A percentile compares a stretch with the other conserved stretches of the same genome.
These are phyloP conservation scores for Streblospio benedicti DNA, from an alignment of 1,140 invertebrate genomes.

Conservation along the genomic window DNA sequence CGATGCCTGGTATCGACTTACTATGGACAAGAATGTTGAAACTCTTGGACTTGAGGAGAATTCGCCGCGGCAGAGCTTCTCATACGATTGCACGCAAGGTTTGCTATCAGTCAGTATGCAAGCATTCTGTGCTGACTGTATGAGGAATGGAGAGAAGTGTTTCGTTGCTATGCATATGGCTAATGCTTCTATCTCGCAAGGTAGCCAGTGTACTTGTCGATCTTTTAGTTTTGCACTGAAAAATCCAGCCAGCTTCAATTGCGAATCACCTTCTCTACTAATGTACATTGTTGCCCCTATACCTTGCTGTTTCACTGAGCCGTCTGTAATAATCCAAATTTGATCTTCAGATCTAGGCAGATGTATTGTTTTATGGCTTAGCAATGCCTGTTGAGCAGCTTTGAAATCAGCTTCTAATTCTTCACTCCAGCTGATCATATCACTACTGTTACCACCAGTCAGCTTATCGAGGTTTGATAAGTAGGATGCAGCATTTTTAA, in stretches of 20 bases:
- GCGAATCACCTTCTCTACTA: constrained; percentile 1
- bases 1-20: constrained; percentile 18
- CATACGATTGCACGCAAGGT: constrained; percentile 23
- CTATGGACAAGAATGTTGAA: constrained; percentile 17
- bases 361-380: too few species aligned
- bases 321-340: constrained; percentile 16
- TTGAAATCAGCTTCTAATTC: constrained; percentile 8
- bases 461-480: too few species aligned
- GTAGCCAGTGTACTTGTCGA: constrained; percentile 20
- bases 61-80: constrained; percentile 22
- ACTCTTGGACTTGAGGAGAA: constrained; percentile 22
- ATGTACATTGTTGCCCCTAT: constrained; percentile 24
- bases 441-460: too few species aligned
- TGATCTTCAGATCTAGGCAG: background rate
- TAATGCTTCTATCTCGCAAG: constrained; percentile 24
- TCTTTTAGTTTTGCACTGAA: constrained; percentile 20
- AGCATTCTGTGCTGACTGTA: constrained; percentile 14
- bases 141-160: constrained; percentile 20
- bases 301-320: constrained; percentile 6
- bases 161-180: constrained; percentile 19
- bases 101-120: constrained; percentile 23
- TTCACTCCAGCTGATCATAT: constrained; percentile 22
- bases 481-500: too few species aligned
- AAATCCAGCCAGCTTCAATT: constrained; percentile 17
- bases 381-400: background rate